A percentile compares a stretch with the other conserved stretches of the same genome.
Conservation (phyloP, 2,113 vertebrate genomes). For the Nycticebus coucang region DNA sequence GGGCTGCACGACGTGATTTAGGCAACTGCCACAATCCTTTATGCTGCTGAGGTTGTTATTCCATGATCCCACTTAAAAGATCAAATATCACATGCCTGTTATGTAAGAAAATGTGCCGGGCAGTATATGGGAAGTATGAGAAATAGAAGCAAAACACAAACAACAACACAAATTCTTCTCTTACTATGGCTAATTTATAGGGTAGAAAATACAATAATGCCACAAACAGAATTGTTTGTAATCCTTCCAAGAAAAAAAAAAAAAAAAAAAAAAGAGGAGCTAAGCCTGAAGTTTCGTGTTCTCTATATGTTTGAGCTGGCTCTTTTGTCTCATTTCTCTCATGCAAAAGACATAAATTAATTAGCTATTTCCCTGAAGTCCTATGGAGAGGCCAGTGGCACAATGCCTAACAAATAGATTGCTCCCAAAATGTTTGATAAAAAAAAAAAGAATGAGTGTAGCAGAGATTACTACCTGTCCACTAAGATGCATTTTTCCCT, state of each 20-base stretch:
- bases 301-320: neutral
- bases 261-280: neutral
- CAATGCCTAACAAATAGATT: neutral
- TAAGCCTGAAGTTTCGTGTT: neutral
- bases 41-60: neutral
- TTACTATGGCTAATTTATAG: neutral
- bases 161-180: neutral
- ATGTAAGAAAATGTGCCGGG: neutral
- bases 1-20: rapidly evolving
- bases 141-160: neutral
- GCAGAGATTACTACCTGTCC: neutral
- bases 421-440: neutral
- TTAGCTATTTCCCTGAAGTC: neutral
- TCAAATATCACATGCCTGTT: neutral
- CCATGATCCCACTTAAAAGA: neutral
- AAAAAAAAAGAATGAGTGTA: neutral
- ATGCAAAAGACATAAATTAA: neutral
- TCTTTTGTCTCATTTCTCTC: neutral
- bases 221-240: neutral
- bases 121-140: no score
- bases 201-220: neutral
- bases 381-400: neutral
- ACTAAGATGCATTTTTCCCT: rapidly evolving
- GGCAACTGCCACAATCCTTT: neutral
- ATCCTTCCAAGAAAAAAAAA: neutral